phyloP scores from a whole-genome alignment of 2,113 vertebrate species.

The Mormyrus lacerda region DNA sequence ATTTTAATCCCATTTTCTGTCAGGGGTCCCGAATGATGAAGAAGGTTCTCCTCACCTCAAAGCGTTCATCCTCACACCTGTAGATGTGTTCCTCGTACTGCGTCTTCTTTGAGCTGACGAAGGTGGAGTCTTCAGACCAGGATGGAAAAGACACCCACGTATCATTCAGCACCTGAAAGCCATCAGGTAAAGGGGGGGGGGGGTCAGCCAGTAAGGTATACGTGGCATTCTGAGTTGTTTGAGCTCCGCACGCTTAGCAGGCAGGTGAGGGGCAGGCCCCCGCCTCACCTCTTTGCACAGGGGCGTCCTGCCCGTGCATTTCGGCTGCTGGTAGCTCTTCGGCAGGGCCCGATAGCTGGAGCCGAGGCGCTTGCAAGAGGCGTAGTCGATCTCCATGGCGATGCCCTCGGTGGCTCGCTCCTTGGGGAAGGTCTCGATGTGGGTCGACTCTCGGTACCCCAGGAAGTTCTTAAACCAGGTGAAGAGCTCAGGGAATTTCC shows the following conservation, averaged over 20 bases:
- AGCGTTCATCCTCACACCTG: constrained; percentile 94
- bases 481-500: constrained; percentile 96
- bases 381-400: constrained; percentile 98
- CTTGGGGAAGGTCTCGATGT: constrained; percentile 88
- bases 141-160: constrained; percentile 98
- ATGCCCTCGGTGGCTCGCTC: constrained; percentile 92
- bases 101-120: constrained; percentile 97
- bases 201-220: background rate
- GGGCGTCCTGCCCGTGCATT: constrained; percentile 89
- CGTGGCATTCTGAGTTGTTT: background rate
- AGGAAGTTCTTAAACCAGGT: constrained; percentile 98
- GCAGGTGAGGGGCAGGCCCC: background rate
- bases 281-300: constrained; percentile 88
- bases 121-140: constrained; percentile 97
- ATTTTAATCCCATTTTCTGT: background rate
- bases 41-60: constrained; percentile 69
- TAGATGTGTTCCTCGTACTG: constrained; percentile 99
- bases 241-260: background rate
- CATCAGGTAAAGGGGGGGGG: too few species aligned
- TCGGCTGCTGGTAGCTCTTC: constrained; percentile 96
- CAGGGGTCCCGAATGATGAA: background rate
- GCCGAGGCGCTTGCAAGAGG: constrained; percentile 92
- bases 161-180: constrained; percentile 86
- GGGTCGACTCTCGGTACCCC: constrained; percentile 91
- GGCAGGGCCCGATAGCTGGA: constrained; percentile 94